Conservation (phyloP, 2,113 vertebrate genomes). For the Pelecanoides urinatrix region DNA sequence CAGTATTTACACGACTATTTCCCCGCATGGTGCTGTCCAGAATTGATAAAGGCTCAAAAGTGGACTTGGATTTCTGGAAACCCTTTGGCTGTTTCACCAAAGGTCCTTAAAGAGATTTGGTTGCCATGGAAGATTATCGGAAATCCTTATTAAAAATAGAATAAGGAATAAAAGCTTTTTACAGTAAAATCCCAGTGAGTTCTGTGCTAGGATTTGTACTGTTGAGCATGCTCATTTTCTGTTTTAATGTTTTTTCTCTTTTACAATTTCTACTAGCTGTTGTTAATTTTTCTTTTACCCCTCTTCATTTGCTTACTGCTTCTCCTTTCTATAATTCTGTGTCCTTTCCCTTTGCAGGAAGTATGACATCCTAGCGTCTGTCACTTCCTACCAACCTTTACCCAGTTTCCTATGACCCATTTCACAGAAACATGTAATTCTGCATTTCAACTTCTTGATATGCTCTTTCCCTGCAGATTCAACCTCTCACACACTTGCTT, state of each 20-base stretch:
- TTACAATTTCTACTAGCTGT: not conserved
- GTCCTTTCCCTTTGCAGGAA: not conserved
- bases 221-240: not conserved
- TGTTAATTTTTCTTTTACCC: not conserved
- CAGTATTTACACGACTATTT: not conserved
- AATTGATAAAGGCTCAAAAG: not conserved
- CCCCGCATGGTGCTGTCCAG: not conserved
- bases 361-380: not conserved
- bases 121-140: not conserved
- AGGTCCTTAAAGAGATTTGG: constrained; percentile 28
- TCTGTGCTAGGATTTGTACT: not conserved
- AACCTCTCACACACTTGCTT: not conserved
- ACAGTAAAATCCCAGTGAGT: not conserved
- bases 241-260: not conserved
- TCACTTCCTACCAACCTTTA: not conserved
- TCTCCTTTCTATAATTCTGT: not conserved
- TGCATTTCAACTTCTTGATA: not conserved
- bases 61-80: not conserved
- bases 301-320: not conserved
- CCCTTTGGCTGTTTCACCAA: not conserved
- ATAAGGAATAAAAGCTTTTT: constrained; percentile 11
- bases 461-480: not conserved
- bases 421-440: not conserved
- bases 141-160: constrained; percentile 38
- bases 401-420: not conserved